These are phyloP conservation scores for Pachymerium ferrugineum DNA, from an alignment of 2,888 invertebrate species.

Conservation along the genomic window DNA sequence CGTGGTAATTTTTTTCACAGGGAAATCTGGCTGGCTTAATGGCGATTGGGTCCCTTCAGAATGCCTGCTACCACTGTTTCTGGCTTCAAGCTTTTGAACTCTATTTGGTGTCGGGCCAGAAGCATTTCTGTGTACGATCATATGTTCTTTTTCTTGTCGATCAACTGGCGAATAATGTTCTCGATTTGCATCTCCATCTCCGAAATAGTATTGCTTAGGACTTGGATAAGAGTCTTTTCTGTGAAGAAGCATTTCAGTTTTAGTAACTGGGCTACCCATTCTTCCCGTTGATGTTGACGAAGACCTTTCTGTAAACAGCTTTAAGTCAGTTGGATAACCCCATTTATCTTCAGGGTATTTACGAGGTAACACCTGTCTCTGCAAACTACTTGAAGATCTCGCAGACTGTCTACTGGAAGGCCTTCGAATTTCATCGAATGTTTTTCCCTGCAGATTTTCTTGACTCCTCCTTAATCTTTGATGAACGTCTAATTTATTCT, in stretches of 20 bases:
- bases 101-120: background rate
- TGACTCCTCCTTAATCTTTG: background rate
- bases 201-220: slow-evolving; percentile 29
- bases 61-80: background rate
- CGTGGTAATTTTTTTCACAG: background rate
- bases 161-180: background rate
- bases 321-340: background rate
- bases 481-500: background rate
- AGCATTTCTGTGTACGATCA: background rate
- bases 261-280: background rate
- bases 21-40: background rate
- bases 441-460: background rate
- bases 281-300: background rate
- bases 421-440: background rate
- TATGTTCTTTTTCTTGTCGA: background rate
- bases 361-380: background rate
- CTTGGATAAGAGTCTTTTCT: background rate
- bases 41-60: background rate
- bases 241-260: background rate
- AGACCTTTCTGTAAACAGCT: background rate
- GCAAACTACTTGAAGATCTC: background rate
- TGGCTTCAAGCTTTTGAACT: background rate
- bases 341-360: background rate
- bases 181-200: background rate
- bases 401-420: background rate